Evolutionary conservation across 2,797 vertebrate genomes (phyloP).

Genomic region (Simalia tracyae): DNA sequence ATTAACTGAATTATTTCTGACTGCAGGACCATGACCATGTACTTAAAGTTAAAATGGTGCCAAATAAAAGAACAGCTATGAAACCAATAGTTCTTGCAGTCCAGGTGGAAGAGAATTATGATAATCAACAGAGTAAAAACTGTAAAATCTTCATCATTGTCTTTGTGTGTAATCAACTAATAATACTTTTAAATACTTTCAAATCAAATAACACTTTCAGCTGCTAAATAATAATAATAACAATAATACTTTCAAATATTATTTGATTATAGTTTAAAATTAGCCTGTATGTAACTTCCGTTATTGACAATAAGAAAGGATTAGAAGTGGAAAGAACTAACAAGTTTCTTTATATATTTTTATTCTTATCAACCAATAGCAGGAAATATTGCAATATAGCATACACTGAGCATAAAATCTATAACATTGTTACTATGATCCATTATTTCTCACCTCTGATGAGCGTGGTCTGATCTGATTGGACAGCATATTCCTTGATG

Average conservation of each 20-base stretch:
- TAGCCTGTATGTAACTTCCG: neutral
- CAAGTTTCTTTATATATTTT: neutral
- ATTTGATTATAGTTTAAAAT: slow-evolving; percentile 1
- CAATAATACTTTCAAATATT: slow-evolving; percentile 19
- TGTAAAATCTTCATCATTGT: neutral
- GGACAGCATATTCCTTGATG: slow-evolving; percentile 55
- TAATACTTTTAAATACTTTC: slow-evolving; percentile 18
- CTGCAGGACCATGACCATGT: neutral
- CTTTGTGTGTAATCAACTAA: neutral
- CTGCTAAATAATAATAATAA: neutral
- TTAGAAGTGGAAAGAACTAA: neutral
- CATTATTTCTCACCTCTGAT: slow-evolving; percentile 71
- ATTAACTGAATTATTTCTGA: neutral
- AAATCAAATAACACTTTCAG: too few species aligned
- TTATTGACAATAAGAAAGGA: neutral
- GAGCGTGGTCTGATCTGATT: slow-evolving; percentile 63
- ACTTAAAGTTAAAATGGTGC: neutral
- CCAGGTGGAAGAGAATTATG: neutral
- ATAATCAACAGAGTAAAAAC: neutral
- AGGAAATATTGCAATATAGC: neutral
- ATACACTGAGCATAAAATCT: neutral
- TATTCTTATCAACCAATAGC: neutral
- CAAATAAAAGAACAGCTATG: neutral
- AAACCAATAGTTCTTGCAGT: neutral
- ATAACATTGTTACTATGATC: neutral